These are phyloP conservation scores for Sarcophaga carnaria DNA, from an alignment of 2,888 invertebrate genomes.

Conservation along the genomic window DNA sequence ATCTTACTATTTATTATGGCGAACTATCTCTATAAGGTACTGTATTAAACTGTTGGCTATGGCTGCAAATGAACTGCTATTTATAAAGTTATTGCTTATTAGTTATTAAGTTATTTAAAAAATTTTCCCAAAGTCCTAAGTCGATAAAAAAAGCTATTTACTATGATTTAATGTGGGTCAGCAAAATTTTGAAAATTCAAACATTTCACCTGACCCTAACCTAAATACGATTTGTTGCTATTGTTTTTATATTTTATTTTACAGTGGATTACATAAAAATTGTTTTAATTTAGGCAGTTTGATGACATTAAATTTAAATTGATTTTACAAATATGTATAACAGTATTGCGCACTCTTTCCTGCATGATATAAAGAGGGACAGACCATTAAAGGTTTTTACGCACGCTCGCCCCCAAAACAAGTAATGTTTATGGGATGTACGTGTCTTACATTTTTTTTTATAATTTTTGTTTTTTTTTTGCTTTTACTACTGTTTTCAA, in stretches of 20 bases:
- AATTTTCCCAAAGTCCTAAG: slow-evolving; percentile 14
- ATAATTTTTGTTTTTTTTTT: background rate
- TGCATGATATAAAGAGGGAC: background rate
- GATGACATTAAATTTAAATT: slow-evolving; percentile 40
- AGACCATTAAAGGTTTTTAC: slow-evolving; percentile 27
- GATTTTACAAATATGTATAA: background rate
- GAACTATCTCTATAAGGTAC: too few species aligned
- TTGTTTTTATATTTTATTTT: slow-evolving; percentile 5
- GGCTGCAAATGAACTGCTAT: too few species aligned
- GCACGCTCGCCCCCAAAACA: slow-evolving; percentile 62
- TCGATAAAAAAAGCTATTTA: background rate
- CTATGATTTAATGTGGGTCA: slow-evolving; percentile 28
- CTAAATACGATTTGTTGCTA: slow-evolving; percentile 50
- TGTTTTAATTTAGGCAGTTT: slow-evolving; percentile 52
- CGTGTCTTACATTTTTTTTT: slow-evolving; percentile 48
- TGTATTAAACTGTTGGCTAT: too few species aligned
- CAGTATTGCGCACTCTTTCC: background rate
- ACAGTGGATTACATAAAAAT: slow-evolving; percentile 54
- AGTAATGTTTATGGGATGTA: slow-evolving; percentile 41
- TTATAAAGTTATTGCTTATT: too few species aligned
- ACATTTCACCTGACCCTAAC: slow-evolving; percentile 55
- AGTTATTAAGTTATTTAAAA: slow-evolving; percentile 4
- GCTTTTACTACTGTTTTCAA: background rate
- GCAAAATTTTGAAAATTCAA: slow-evolving; percentile 16
- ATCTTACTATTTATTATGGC: too few species aligned